Percentiles rank a stretch among this genome's conserved stretches.
Evolutionary conservation across 1,140 invertebrate species (phyloP).

Genomic region (Drosophila novamexicana): DNA sequence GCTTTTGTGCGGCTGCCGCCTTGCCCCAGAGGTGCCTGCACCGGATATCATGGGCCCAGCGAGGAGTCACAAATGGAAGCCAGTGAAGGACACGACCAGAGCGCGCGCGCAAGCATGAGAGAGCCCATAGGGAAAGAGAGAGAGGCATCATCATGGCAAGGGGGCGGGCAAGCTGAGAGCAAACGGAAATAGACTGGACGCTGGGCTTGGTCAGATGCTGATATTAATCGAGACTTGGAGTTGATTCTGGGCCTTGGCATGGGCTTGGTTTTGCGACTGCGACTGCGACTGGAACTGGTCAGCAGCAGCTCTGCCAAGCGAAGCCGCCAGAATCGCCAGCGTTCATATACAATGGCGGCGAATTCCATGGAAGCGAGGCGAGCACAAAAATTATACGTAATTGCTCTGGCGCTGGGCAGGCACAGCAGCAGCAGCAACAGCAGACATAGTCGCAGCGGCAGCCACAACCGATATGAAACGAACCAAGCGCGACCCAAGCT

Average conservation of each 20-base stretch:
- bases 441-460: not conserved
- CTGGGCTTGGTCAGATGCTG: slow-evolving; percentile 18
- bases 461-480: slow-evolving; percentile 36
- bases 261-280: not conserved
- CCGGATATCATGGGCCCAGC: slow-evolving; percentile 50
- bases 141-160: not conserved
- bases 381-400: slow-evolving; percentile 54
- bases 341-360: slow-evolving; percentile 22
- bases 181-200: slow-evolving; percentile 47
- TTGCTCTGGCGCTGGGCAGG: slow-evolving; percentile 53
- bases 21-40: slow-evolving; percentile 51
- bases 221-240: slow-evolving; percentile 38
- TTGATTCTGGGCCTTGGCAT: not conserved
- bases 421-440: slow-evolving; percentile 30
- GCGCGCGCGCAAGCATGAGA: slow-evolving; percentile 43
- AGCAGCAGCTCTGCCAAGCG: slow-evolving; percentile 2
- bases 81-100: slow-evolving; percentile 48
- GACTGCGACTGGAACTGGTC: slow-evolving; percentile 1
- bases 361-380: slow-evolving; percentile 49
- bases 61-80: slow-evolving; percentile 47
- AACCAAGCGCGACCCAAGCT: slow-evolving; percentile 54
- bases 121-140: slow-evolving; percentile 7
- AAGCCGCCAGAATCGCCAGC: not conserved
- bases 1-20: slow-evolving; percentile 31
- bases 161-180: slow-evolving; percentile 12